These are phyloP conservation scores for Cherax quadricarinatus DNA, from an alignment of 1,140 invertebrate genomes.

Conservation along the genomic window DNA sequence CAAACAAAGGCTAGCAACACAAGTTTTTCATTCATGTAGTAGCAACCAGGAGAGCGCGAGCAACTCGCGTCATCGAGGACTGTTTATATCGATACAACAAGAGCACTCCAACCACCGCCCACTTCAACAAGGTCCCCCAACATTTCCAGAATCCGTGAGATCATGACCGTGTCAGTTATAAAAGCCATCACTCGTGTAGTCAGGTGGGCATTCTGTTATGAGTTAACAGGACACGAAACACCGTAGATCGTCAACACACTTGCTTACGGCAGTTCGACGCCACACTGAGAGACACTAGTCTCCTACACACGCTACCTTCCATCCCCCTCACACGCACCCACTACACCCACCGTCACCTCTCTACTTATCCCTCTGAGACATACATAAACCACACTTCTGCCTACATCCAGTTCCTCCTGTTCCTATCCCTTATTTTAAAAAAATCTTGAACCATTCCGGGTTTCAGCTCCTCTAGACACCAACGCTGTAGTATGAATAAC, in stretches of 20 bases:
- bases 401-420: too few relatives aligned
- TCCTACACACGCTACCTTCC: conserved; percentile 14
- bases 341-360: neutral
- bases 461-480: too few relatives aligned
- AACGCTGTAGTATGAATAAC: neutral
- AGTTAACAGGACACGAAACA: neutral
- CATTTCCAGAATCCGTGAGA: neutral
- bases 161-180: neutral
- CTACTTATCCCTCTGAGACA: neutral
- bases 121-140: neutral
- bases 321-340: neutral
- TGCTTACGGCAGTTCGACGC: neutral
- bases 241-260: neutral
- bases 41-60: neutral
- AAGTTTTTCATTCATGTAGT: neutral
- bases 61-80: neutral
- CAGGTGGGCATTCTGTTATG: neutral
- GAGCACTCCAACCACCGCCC: neutral
- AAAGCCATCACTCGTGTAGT: neutral
- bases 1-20: neutral
- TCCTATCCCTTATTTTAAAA: too few relatives aligned
- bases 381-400: too few relatives aligned
- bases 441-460: too few relatives aligned
- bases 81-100: neutral
- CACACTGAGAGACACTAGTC: neutral